phyloP scores from a whole-genome alignment of 92 coral and sea anemone species.

The Epizoanthus stellaris region DNA sequence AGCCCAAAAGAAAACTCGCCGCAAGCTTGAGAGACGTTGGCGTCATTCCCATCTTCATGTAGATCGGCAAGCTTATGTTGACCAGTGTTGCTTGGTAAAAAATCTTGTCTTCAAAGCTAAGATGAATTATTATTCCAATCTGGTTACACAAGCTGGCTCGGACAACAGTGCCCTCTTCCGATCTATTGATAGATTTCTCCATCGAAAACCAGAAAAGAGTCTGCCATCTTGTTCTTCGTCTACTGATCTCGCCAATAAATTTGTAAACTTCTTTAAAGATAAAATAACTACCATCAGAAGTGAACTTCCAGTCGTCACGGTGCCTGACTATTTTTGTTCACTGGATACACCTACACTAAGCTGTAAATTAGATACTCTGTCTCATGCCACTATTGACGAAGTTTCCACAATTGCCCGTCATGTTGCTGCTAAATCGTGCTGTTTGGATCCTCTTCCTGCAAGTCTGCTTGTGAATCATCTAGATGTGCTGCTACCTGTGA shows the following conservation, averaged over 20 bases:
- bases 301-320: neutral
- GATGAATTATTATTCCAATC: conserved; percentile 30
- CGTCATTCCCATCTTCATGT: too few species aligned
- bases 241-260: conserved; percentile 28
- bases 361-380: conserved; percentile 23
- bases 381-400: conserved; percentile 2
- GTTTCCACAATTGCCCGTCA: conserved; percentile 26
- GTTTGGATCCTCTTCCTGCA: conserved; percentile 60
- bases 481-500: conserved; percentile 48
- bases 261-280: conserved; percentile 22
- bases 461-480: conserved; percentile 22
- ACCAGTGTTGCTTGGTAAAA: too few species aligned
- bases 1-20: conserved; percentile 21
- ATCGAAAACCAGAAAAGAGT: conserved; percentile 15
- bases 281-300: conserved; percentile 40
- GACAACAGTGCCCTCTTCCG: conserved; percentile 18
- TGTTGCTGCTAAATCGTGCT: conserved; percentile 38
- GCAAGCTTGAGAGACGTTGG: too few species aligned
- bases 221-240: conserved; percentile 33
- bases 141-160: conserved; percentile 18
- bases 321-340: conserved; percentile 4
- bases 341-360: neutral
- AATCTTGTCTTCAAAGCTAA: conserved; percentile 4
- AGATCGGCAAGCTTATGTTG: too few species aligned
- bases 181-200: conserved; percentile 38